Base-by-base conservation (phyloP, 1,140 invertebrate species). In the Chrysoperla carnea region DNA sequence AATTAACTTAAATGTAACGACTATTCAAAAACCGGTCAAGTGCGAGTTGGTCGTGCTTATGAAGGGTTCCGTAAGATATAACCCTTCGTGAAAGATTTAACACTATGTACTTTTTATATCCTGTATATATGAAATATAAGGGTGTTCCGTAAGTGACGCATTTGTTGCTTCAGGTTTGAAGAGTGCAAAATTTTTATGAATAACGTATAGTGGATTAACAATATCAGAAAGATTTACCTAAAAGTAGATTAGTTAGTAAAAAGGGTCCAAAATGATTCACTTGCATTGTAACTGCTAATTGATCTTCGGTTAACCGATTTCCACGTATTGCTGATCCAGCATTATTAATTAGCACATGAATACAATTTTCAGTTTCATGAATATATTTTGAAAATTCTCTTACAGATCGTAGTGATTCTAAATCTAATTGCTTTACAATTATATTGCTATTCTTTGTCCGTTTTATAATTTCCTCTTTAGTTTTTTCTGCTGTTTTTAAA, bases 231-330 rank as follows among this genome's bases (percentile, higher is more conserved):
- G 5, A 23, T 3, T 56, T 66, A 68, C 75, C 69, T 11, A 75
- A 46, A 2, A 81, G 50, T 0, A 82, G 56, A 48, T 75, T 62
- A 1, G 77, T 80, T 28, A 82, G 52, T 15, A 81, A 55, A 55
- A 80, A 82, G 6, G 73, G 76, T 33, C 75, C 75, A 50, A 76
- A 71, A 55, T 80, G 66, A 51, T 82, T 81, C 12, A 72, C 63
- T 46, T 75, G 74, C 64, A 76, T 74, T 15, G 69, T 66, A 6
- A 58, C 57, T 40, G 78, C 64, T n/a, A 78, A 57, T 0, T 73
- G 73, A 52, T 81, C 76, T 14, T 68, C 67, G 4, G 76, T 78
- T 31, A 55, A 49, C 42, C 61, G 56, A 23, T 62, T 58, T 0
- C 52, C 55, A 1, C 51, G 28, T 1, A 37, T 41, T 6, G 58